These are phyloP conservation scores for Ailurus styani DNA, from an alignment of 2,113 vertebrate species.

Conservation along the genomic window DNA sequence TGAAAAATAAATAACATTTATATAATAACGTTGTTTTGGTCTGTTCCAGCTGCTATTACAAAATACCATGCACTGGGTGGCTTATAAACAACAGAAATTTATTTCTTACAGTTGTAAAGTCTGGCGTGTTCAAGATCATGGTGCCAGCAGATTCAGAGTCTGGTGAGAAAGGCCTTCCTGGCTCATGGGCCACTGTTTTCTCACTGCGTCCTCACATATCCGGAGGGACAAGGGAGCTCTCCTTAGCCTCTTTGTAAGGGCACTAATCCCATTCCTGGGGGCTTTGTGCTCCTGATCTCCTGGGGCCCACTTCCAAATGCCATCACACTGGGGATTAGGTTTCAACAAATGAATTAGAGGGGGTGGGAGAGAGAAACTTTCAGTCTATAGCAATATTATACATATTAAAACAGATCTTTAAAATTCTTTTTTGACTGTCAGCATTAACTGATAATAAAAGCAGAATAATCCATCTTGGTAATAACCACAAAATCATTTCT, in stretches of 20 bases:
- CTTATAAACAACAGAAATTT: neutral
- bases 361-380: neutral
- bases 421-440: neutral
- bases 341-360: neutral
- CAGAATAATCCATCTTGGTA: neutral
- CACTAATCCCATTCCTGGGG: neutral
- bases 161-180: neutral
- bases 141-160: neutral
- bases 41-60: neutral
- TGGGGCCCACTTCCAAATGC: neutral
- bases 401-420: neutral
- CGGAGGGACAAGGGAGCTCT: neutral
- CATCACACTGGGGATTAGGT: neutral
- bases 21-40: neutral
- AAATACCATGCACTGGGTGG: neutral
- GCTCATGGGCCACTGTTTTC: neutral
- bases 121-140: neutral
- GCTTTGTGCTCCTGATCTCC: neutral
- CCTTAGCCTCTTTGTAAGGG: neutral
- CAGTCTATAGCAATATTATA: neutral
- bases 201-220: neutral
- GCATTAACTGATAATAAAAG: neutral
- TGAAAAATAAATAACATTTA: neutral
- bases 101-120: neutral
- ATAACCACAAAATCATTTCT: neutral